Conservation (phyloP, 2,888 invertebrate species). For the Stegophylla sp. region DNA sequence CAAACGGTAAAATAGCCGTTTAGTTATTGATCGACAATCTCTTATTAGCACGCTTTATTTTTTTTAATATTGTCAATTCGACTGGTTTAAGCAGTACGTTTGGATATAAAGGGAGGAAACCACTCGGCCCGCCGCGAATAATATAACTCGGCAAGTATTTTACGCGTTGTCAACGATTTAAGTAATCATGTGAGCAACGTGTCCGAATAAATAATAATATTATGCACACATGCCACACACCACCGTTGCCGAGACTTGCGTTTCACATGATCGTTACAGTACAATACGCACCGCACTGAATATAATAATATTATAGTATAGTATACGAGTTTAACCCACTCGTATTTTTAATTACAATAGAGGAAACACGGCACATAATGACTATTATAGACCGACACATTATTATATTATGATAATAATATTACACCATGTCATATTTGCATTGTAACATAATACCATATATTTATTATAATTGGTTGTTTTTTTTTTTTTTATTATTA, state of each 20-base stretch:
- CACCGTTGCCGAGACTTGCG: not conserved
- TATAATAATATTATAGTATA: not conserved
- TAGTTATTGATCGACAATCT: too few relatives aligned
- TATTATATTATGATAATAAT: constrained; percentile 30
- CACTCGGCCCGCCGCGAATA: too few relatives aligned
- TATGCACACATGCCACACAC: not conserved
- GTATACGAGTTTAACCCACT: constrained; percentile 1
- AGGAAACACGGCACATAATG: not conserved
- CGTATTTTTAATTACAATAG: constrained; percentile 40
- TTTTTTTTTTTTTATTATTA: constrained; percentile 16
- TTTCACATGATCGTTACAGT: constrained; percentile 17
- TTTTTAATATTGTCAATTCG: too few relatives aligned
- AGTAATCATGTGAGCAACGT: constrained; percentile 17
- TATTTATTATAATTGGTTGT: constrained; percentile 35
- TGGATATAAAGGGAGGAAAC: too few relatives aligned
- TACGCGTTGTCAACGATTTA: not conserved
- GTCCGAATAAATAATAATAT: constrained; percentile 16
- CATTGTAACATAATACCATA: constrained; percentile 38
- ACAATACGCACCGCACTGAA: too few relatives aligned
- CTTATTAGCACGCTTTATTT: too few relatives aligned
- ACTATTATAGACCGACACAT: constrained; percentile 1
- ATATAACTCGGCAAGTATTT: not conserved
- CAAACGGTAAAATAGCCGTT: too few relatives aligned
- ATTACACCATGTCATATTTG: constrained; percentile 30
- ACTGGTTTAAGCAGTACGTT: too few relatives aligned